Evolutionary conservation across 2,888 invertebrate species (phyloP).

Genomic region (Limenitis arthemis): DNA sequence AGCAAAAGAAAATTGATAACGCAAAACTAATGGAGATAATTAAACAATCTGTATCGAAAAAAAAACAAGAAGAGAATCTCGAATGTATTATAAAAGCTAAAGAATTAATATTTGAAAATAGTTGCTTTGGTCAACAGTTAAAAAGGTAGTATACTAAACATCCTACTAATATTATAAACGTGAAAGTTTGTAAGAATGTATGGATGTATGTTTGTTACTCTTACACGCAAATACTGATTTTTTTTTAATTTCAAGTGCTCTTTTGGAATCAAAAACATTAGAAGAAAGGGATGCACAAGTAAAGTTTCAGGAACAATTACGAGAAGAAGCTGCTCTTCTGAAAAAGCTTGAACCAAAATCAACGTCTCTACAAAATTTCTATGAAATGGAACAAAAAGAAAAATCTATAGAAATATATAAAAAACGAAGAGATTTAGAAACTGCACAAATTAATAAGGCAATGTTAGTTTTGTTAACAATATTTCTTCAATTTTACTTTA

Average conservation of each 20-base stretch:
- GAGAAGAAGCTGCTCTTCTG: conserved; percentile 23
- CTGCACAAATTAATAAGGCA: conserved; percentile 34
- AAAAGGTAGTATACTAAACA: too few relatives aligned
- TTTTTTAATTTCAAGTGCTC: conserved; percentile 32
- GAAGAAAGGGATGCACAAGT: conserved; percentile 46
- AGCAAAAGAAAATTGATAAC: conserved; percentile 29
- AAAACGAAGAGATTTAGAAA: conserved; percentile 27
- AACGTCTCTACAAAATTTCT: conserved; percentile 22
- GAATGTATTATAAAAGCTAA: conserved; percentile 36
- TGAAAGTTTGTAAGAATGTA: too few relatives aligned
- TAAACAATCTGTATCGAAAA: conserved; percentile 17
- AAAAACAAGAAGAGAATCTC: conserved; percentile 21
- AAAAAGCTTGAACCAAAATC: conserved; percentile 23
- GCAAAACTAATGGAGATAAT: conserved; percentile 5
- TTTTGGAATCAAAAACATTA: conserved; percentile 39
- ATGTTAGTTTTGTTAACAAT: conserved; percentile 33
- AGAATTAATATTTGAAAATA: conserved; percentile 40
- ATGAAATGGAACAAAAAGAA: conserved; percentile 28
- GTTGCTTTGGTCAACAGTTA: conserved; percentile 41
- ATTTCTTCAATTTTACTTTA: neutral
- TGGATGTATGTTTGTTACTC: too few relatives aligned
- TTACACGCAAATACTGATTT: too few relatives aligned
- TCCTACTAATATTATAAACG: too few relatives aligned
- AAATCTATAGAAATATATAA: conserved; percentile 11
- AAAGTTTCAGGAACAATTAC: conserved; percentile 34